phyloP scores from a whole-genome alignment of 2,888 invertebrate genomes.

The Dichetophora obliterata region DNA sequence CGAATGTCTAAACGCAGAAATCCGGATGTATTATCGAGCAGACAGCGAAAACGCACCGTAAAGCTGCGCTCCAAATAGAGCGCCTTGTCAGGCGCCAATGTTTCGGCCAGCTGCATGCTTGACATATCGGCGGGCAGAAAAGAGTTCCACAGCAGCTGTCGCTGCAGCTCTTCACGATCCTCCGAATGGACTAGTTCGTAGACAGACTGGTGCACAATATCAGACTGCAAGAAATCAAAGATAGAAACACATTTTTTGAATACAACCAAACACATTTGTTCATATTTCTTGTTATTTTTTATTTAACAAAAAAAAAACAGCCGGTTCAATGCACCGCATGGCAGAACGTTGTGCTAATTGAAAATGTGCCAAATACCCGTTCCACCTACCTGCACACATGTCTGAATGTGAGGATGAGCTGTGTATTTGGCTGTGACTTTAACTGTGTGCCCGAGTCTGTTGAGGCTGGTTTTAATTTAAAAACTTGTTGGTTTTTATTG shows the following conservation, averaged over 20 bases:
- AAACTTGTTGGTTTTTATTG: conserved; percentile 25
- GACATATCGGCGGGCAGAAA: conserved; percentile 79
- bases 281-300: background rate
- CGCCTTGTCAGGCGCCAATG: conserved; percentile 88
- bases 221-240: conserved; percentile 82
- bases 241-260: background rate
- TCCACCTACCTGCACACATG: background rate
- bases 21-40: conserved; percentile 99
- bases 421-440: background rate
- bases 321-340: conserved; percentile 12
- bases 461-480: conserved; percentile 33
- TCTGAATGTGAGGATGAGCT: background rate
- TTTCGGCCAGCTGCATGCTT: conserved; percentile 85
- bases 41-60: conserved; percentile 98
- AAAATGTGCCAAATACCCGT: conserved; percentile 12
- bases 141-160: conserved; percentile 95
- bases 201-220: conserved; percentile 99
- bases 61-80: conserved; percentile 95
- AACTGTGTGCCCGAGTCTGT: background rate
- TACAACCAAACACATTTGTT: background rate
- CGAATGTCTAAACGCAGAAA: conserved; percentile 98
- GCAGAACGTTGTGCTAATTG: conserved; percentile 5
- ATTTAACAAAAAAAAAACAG: too few species aligned
- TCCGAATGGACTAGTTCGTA: conserved; percentile 99
- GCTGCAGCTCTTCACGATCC: conserved; percentile 96